Percentiles rank a stretch among this genome's conserved stretches.
phyloP scores from a whole-genome alignment of 2,888 invertebrate genomes.

The Ichneumon xanthorius region DNA sequence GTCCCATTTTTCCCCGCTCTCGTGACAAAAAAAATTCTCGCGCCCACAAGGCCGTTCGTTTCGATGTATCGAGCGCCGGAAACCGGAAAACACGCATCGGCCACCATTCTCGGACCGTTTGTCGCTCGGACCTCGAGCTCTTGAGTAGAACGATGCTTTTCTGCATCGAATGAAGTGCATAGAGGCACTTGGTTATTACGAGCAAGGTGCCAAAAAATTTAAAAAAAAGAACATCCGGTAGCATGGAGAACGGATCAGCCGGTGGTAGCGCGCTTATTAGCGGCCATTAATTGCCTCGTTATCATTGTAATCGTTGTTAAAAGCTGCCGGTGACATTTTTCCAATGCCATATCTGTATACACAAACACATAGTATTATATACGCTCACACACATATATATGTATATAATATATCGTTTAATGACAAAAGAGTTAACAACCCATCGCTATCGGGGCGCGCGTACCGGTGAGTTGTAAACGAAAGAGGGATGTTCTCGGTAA shows the following conservation, averaged over 20 bases:
- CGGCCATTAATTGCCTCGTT: constrained; percentile 6
- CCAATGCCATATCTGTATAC: constrained; percentile 2
- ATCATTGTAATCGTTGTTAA: constrained; percentile 31
- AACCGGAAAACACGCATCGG: constrained; percentile 7
- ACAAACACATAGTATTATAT: neutral
- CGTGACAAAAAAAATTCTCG: too few relatives aligned
- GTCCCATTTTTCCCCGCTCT: too few relatives aligned
- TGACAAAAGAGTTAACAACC: constrained; percentile 55
- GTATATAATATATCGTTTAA: constrained; percentile 64
- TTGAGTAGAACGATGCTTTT: neutral
- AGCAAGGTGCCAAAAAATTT: neutral
- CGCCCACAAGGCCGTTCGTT: constrained; percentile 4
- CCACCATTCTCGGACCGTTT: too few relatives aligned
- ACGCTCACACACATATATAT: constrained; percentile 28
- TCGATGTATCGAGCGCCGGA: constrained; percentile 1
- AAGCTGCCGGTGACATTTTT: constrained; percentile 56
- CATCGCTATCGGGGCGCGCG: constrained; percentile 28
- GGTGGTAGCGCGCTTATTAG: neutral
- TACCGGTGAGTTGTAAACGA: constrained; percentile 54
- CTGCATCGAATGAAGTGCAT: neutral
- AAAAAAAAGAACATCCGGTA: neutral
- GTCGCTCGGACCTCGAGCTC: neutral
- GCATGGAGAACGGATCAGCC: neutral
- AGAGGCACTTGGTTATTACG: neutral
- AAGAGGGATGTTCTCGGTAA: constrained; percentile 68